Conservation (phyloP, 2,113 vertebrate genomes). For the Tyto alba region DNA sequence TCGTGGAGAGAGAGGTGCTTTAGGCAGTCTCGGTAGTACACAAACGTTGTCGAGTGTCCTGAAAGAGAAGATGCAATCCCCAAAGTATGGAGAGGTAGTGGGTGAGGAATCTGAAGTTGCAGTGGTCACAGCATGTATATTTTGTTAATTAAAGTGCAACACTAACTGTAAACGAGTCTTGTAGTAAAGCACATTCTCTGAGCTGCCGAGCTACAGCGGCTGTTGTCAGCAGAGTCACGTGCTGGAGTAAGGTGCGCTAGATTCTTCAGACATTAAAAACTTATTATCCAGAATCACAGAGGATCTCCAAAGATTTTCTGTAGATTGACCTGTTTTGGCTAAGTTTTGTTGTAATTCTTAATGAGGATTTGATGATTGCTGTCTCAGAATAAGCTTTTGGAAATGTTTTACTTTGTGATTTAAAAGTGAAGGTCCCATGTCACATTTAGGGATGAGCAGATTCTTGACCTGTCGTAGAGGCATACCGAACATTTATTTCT, state of each 20-base stretch:
- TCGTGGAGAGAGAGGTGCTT: background rate
- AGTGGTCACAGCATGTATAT: background rate
- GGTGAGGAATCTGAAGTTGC: background rate
- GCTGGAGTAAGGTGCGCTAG: background rate
- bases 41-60: background rate
- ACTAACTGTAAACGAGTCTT: background rate
- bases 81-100: background rate
- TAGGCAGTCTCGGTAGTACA: background rate
- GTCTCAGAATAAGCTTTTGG: background rate
- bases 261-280: background rate
- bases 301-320: background rate
- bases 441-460: background rate
- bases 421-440: conserved; percentile 1
- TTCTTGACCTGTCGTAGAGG: background rate
- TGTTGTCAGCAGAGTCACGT: background rate
- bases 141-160: background rate
- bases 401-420: background rate
- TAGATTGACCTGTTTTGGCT: background rate
- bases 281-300: background rate
- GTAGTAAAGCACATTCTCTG: background rate
- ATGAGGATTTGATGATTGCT: background rate
- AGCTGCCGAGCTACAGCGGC: background rate
- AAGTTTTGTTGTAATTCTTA: background rate
- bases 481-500: conserved; percentile 12
- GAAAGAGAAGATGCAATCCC: background rate